A percentile compares a stretch with the other conserved stretches of the same genome.
Conservation (phyloP, 2,797 vertebrate genomes). For the Galagoides demidoff region DNA sequence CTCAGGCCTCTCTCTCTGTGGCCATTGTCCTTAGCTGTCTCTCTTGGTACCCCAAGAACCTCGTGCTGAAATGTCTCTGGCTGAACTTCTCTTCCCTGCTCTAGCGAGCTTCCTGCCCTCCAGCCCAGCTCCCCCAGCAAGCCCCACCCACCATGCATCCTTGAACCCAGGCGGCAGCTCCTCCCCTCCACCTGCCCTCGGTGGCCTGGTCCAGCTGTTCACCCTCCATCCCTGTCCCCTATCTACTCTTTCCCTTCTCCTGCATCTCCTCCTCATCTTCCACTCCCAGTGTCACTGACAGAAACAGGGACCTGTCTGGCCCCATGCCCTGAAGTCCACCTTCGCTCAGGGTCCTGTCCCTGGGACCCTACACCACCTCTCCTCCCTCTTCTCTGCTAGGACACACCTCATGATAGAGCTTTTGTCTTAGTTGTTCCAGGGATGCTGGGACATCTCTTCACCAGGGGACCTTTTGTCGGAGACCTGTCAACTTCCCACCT, state of each 20-base stretch:
- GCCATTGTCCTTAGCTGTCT: background rate
- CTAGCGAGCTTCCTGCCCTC: background rate
- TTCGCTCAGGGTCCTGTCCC: accelerated
- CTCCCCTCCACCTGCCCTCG: background rate
- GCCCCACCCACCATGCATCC: accelerated
- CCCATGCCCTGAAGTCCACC: background rate
- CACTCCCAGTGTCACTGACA: background rate
- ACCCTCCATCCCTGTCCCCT: no score
- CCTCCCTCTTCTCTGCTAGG: background rate
- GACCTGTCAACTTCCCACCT: no score
- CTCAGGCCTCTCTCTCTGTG: background rate
- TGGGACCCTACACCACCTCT: no score
- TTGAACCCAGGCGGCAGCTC: background rate
- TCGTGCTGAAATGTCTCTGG: background rate
- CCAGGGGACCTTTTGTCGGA: no score
- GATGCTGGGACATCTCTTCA: background rate
- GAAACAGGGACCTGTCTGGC: background rate
- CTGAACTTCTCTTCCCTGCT: background rate
- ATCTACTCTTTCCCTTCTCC: background rate
- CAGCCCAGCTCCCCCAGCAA: accelerated
- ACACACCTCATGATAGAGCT: no score
- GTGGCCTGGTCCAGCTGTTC: background rate
- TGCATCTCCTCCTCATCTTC: background rate
- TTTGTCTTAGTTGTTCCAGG: background rate
- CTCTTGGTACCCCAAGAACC: background rate